A percentile compares a stretch with the other conserved stretches of the same genome.
These are phyloP conservation scores for Phalacrocorax carbo DNA, from an alignment of 2,113 vertebrate species.

Conservation along the genomic window DNA sequence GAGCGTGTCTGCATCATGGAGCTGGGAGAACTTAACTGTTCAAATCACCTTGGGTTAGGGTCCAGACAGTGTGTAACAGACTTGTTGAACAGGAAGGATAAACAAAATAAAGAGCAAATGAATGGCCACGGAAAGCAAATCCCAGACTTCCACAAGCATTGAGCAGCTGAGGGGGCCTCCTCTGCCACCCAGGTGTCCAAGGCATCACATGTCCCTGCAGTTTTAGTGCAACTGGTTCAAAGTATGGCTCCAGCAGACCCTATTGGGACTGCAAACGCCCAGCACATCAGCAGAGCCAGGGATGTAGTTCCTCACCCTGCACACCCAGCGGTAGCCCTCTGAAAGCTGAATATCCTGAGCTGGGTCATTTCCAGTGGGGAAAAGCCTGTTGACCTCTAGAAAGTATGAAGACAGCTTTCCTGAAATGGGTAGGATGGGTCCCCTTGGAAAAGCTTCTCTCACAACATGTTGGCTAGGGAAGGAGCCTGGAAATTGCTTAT, in stretches of 20 bases:
- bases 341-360: neutral
- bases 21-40: neutral
- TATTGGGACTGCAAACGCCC: neutral
- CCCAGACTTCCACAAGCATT: neutral
- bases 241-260: neutral
- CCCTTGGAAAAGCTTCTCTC: neutral
- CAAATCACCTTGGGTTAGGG: neutral
- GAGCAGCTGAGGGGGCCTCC: neutral
- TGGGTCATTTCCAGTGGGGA: neutral
- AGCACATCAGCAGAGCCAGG: neutral
- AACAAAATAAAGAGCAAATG: neutral
- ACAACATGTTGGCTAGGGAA: rapidly evolving
- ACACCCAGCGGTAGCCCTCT: neutral
- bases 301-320: neutral
- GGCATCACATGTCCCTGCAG: neutral
- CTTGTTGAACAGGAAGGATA: neutral
- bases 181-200: neutral
- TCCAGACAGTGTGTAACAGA: neutral
- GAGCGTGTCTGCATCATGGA: neutral
- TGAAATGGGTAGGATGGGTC: neutral
- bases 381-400: neutral
- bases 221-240: neutral
- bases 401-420: neutral
- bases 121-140: neutral
- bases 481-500: neutral